Percentiles rank a stretch among this genome's conserved stretches.
Evolutionary conservation across 1,140 invertebrate species (phyloP).

Genomic region (Brachionus manjavacas): DNA sequence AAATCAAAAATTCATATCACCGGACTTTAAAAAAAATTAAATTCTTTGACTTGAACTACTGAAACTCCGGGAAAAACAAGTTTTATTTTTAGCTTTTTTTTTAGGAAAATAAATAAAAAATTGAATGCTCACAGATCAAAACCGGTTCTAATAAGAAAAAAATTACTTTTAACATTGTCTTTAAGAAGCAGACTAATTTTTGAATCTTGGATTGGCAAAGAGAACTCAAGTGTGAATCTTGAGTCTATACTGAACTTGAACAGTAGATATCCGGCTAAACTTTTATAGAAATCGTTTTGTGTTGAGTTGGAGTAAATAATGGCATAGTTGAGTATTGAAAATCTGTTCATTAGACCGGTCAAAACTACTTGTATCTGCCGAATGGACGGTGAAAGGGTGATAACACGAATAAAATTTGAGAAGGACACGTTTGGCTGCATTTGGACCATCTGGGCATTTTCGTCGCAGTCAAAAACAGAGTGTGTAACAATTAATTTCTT

Average conservation of each 20-base stretch:
- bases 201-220: not conserved
- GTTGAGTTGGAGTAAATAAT: not conserved
- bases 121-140: not conserved
- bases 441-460: not conserved
- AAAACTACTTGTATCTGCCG: not conserved
- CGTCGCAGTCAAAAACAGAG: constrained; percentile 20
- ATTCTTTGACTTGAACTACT: too few relatives aligned
- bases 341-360: constrained; percentile 2
- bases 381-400: not conserved
- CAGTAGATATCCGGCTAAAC: not conserved
- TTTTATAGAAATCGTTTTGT: constrained; percentile 9
- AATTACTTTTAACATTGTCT: constrained; percentile 5
- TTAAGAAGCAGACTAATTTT: not conserved
- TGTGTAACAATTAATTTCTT: not conserved
- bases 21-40: too few relatives aligned
- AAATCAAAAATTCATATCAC: too few relatives aligned
- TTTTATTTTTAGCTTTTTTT: too few relatives aligned
- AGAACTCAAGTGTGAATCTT: not conserved
- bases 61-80: too few relatives aligned
- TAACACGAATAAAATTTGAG: not conserved
- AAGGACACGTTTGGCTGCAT: not conserved
- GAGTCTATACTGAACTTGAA: constrained; percentile 22
- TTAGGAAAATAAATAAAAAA: too few relatives aligned
- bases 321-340: not conserved
- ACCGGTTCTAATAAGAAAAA: not conserved